A percentile compares a stretch with the other conserved stretches of the same genome.
Evolutionary conservation across 2,113 vertebrate genomes (phyloP).

Genomic region (Melanerpes formicivorus): DNA sequence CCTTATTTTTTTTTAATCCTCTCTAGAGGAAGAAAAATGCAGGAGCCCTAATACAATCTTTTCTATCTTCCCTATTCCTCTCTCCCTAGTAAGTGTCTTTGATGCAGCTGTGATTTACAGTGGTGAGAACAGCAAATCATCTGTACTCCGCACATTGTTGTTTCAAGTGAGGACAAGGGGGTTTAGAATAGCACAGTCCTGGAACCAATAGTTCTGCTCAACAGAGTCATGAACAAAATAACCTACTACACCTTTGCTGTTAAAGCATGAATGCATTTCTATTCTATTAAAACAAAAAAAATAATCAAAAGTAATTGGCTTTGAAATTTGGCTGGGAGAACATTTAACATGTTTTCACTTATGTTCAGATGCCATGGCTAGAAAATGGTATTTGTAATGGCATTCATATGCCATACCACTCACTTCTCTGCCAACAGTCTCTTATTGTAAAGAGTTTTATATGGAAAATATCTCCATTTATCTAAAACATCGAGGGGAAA

Average conservation of each 20-base stretch:
- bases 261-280: background rate
- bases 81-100: background rate
- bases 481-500: slow-evolving; percentile 13
- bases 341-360: slow-evolving; percentile 2
- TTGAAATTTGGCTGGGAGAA: slow-evolving; percentile 16
- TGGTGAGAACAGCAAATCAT: background rate
- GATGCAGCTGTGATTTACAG: slow-evolving; percentile 15
- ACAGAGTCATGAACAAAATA: slow-evolving; percentile 14
- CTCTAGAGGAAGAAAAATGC: slow-evolving; percentile 24
- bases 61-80: background rate
- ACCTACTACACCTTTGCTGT: background rate
- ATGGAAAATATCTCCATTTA: background rate
- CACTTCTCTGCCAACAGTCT: background rate
- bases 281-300: background rate
- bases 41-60: background rate
- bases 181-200: background rate
- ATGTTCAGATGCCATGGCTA: background rate
- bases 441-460: background rate
- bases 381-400: slow-evolving; percentile 24
- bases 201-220: background rate
- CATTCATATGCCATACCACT: slow-evolving; percentile 3
- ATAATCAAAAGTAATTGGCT: background rate
- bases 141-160: background rate
- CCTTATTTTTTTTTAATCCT: slow-evolving; percentile 20
- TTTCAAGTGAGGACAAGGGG: background rate